phyloP scores from a whole-genome alignment of 2,888 invertebrate genomes.

The Protonemura montana region DNA sequence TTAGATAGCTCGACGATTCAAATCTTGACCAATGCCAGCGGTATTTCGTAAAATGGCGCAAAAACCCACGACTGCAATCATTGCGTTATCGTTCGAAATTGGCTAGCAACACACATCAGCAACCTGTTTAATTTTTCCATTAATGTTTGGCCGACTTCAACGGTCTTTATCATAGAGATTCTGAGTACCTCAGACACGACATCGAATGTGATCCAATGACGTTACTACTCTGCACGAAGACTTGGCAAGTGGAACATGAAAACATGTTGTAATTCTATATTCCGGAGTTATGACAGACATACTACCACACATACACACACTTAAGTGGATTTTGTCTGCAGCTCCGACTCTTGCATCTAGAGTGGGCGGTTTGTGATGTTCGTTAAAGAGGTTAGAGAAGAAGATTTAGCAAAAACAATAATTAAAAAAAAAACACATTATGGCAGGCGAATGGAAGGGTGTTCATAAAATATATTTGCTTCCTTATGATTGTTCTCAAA shows the following conservation, averaged over 20 bases:
- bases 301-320: too few species aligned
- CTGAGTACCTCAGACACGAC: background rate
- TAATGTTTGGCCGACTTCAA: background rate
- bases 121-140: background rate
- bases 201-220: background rate
- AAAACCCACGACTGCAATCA: background rate
- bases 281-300: background rate
- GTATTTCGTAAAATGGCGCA: background rate
- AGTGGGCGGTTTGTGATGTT: too few species aligned
- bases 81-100: background rate
- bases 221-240: background rate
- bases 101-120: background rate
- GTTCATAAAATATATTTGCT: too few species aligned
- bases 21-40: background rate
- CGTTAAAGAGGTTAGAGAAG: too few species aligned
- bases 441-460: too few species aligned
- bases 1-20: too few species aligned
- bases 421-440: too few species aligned
- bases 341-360: too few species aligned
- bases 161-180: background rate
- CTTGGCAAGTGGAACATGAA: slow-evolving; percentile 7
- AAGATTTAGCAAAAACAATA: too few species aligned
- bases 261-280: background rate
- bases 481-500: too few species aligned
- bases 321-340: too few species aligned